Evolutionary conservation across 2,113 vertebrate species (phyloP).

Genomic region (Myodes glareolus): DNA sequence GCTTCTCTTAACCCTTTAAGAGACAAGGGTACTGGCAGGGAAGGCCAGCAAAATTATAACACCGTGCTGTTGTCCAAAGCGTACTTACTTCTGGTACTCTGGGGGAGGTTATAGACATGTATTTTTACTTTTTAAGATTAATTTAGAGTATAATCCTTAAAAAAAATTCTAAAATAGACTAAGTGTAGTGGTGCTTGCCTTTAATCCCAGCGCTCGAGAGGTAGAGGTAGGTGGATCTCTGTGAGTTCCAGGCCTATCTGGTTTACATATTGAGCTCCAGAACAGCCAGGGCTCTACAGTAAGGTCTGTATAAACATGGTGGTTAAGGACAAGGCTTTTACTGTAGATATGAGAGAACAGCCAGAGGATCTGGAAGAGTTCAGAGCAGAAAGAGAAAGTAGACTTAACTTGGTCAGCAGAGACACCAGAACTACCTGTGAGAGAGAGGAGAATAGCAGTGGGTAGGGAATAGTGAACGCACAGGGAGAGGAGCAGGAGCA

Average conservation of each 20-base stretch:
- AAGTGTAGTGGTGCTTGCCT: neutral
- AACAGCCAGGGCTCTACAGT: neutral
- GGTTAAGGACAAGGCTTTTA: neutral
- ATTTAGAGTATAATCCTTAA: neutral
- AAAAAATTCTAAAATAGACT: conserved; percentile 10
- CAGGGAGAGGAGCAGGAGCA: neutral
- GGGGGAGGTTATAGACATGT: neutral
- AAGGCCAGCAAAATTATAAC: too few relatives aligned
- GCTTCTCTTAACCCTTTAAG: too few relatives aligned
- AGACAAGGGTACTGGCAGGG: too few relatives aligned
- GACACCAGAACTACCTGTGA: neutral
- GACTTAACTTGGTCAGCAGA: neutral
- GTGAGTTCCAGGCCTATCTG: neutral
- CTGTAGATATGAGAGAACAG: neutral
- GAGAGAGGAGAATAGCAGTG: neutral
- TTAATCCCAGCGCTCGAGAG: neutral
- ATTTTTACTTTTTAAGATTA: neutral
- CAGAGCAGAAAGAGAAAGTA: neutral
- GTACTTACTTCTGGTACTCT: neutral
- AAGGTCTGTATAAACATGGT: neutral
- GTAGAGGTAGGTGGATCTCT: neutral
- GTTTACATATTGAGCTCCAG: neutral
- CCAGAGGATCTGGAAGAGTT: neutral
- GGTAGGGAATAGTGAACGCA: neutral
- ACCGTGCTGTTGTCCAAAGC: neutral